phyloP scores from a whole-genome alignment of 2,888 invertebrate genomes.

The Acanthacorydalis orientalis region DNA sequence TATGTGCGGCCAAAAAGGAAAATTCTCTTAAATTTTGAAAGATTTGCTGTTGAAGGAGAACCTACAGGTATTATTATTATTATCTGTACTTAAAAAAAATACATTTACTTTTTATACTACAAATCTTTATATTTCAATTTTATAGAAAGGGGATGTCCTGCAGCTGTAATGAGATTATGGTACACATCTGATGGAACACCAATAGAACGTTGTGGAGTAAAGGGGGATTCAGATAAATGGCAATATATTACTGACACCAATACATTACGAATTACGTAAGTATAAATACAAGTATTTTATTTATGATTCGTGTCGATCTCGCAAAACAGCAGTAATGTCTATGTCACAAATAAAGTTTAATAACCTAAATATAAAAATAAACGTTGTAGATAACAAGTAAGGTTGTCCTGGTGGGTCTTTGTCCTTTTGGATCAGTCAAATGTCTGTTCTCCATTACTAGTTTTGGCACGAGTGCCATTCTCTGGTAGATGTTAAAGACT shows the following conservation, averaged over 20 bases:
- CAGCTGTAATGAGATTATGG: conserved; percentile 82
- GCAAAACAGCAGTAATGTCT: no score
- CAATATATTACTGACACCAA: conserved; percentile 75
- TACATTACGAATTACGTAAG: conserved; percentile 71
- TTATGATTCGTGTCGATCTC: no score
- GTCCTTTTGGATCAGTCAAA: no score
- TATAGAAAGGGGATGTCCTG: conserved; percentile 62
- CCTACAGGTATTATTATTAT: conserved; percentile 46
- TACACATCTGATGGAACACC: conserved; percentile 65
- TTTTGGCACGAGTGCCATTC: no score
- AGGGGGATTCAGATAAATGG: conserved; percentile 55
- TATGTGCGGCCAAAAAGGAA: conserved; percentile 70
- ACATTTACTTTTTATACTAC: no score
- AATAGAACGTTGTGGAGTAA: conserved; percentile 79
- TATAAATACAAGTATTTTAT: conserved; percentile 10
- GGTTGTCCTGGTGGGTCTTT: no score
- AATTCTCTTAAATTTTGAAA: conserved; percentile 80
- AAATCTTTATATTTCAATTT: not conserved
- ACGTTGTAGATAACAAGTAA: no score
- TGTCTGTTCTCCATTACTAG: no score
- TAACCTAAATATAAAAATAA: no score
- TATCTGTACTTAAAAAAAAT: conserved; percentile 8
- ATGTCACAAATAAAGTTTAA: no score
- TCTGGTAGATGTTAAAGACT: no score
- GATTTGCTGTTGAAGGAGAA: conserved; percentile 88